Percentiles rank a stretch among this genome's conserved stretches.
Evolutionary conservation across 2,888 invertebrate genomes (phyloP).

Genomic region (Cryptosula pallasiana): DNA sequence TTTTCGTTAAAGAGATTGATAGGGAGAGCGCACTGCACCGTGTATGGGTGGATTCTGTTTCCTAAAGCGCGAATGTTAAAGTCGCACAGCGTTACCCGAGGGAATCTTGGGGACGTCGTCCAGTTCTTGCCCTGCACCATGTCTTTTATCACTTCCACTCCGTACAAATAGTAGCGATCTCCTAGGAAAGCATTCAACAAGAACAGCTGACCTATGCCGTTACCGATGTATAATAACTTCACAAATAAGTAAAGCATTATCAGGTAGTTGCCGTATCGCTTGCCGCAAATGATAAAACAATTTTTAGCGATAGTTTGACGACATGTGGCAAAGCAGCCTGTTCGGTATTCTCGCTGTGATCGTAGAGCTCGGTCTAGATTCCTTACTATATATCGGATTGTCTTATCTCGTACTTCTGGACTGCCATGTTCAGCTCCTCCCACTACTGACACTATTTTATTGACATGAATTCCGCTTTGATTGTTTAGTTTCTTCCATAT

Average conservation of each 20-base stretch:
- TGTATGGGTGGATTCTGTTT: slow-evolving; percentile 32
- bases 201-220: slow-evolving; percentile 55
- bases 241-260: slow-evolving; percentile 52
- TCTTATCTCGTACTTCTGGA: slow-evolving; percentile 53
- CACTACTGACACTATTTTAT: slow-evolving; percentile 48
- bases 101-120: slow-evolving; percentile 45
- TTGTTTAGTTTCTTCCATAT: slow-evolving; percentile 56
- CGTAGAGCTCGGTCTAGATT: slow-evolving; percentile 53
- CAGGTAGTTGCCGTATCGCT: slow-evolving; percentile 55
- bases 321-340: slow-evolving; percentile 42
- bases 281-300: slow-evolving; percentile 48
- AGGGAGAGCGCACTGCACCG: slow-evolving; percentile 37
- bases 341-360: slow-evolving; percentile 45
- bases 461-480: slow-evolving; percentile 56
- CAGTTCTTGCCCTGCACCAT: slow-evolving; percentile 49
- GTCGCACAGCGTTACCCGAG: slow-evolving; percentile 50
- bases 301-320: slow-evolving; percentile 45
- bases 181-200: slow-evolving; percentile 56
- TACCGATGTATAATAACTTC: slow-evolving; percentile 52
- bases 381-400: slow-evolving; percentile 55
- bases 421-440: slow-evolving; percentile 54
- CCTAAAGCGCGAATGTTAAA: slow-evolving; percentile 49
- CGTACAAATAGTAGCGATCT: slow-evolving; percentile 49
- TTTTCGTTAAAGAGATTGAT: slow-evolving; percentile 39
- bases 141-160: slow-evolving; percentile 54